A percentile compares a stretch with the other conserved stretches of the same genome.
phyloP scores from a whole-genome alignment of 2,797 vertebrate genomes.

The Chiloscyllium punctatum region DNA sequence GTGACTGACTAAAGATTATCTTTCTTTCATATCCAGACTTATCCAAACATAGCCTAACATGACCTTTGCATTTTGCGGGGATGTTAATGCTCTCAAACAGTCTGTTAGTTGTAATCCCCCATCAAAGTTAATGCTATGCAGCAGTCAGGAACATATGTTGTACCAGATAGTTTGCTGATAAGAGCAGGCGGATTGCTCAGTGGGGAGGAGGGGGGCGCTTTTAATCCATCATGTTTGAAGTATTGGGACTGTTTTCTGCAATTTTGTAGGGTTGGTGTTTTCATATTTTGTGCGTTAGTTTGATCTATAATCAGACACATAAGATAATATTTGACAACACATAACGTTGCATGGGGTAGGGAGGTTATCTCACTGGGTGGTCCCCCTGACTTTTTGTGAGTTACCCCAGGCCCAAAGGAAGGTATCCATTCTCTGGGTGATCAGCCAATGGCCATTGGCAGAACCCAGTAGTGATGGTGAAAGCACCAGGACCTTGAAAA shows the following conservation, averaged over 20 bases:
- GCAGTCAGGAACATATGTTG: slow-evolving; percentile 36
- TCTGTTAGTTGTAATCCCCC: slow-evolving; percentile 37
- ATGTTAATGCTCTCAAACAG: slow-evolving; percentile 35
- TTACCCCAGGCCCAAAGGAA: not conserved
- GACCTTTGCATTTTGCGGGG: slow-evolving; percentile 34
- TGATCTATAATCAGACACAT: not conserved
- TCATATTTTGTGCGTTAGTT: not conserved
- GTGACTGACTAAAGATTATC: slow-evolving; percentile 37
- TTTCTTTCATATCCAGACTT: slow-evolving; percentile 36
- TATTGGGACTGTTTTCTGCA: not conserved
- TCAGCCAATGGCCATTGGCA: not conserved
- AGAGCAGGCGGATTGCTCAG: not conserved
- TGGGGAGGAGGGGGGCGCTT: slow-evolving; percentile 1
- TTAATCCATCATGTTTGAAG: slow-evolving; percentile 37
- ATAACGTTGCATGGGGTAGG: not conserved
- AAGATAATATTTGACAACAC: not conserved
- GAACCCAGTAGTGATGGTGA: not conserved
- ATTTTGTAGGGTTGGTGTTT: slow-evolving; percentile 13
- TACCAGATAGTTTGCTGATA: not conserved
- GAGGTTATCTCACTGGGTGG: not conserved
- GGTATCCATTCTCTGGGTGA: not conserved
- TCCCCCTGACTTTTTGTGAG: too few relatives aligned
- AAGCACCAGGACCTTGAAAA: not conserved
- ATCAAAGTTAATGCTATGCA: slow-evolving; percentile 35
- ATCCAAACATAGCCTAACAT: slow-evolving; percentile 37